Percentiles rank a stretch among this genome's conserved stretches.
Conservation (phyloP, 92 coral and sea anemone species). For the Paramuricea clavata region DNA sequence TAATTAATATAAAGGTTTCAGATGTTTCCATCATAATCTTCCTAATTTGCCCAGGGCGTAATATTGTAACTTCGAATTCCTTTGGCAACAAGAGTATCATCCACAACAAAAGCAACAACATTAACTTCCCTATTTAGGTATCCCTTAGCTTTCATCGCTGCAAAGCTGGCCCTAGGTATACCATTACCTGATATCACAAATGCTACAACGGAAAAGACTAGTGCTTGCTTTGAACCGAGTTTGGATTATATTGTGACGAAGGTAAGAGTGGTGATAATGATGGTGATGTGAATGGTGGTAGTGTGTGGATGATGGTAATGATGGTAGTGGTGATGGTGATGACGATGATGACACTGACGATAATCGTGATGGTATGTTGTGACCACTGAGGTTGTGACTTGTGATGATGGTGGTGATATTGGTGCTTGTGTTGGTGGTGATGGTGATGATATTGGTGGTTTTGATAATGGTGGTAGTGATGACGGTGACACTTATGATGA, state of each 20-base stretch:
- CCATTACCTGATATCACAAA: slow-evolving; percentile 91
- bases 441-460: neutral
- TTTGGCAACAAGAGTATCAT: neutral
- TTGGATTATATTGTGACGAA: slow-evolving; percentile 96
- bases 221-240: slow-evolving; percentile 99
- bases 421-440: too few relatives aligned
- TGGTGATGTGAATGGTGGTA: neutral
- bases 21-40: too few relatives aligned
- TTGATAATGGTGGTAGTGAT: neutral
- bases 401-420: too few relatives aligned
- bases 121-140: slow-evolving; percentile 60
- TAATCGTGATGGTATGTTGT: neutral
- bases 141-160: slow-evolving; percentile 98
- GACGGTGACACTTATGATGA: neutral
- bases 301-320: neutral
- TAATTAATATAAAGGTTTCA: too few relatives aligned
- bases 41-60: too few relatives aligned
- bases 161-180: slow-evolving; percentile 92
- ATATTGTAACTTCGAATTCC: too few relatives aligned
- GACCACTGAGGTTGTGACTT: too few relatives aligned
- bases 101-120: neutral
- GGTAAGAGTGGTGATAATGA: slow-evolving; percentile 55
- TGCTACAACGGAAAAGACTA: slow-evolving; percentile 85
- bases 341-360: too few relatives aligned
- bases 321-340: neutral